Evolutionary conservation across 2,113 vertebrate genomes (phyloP).

Genomic region (Hippocampus mohnikei): DNA sequence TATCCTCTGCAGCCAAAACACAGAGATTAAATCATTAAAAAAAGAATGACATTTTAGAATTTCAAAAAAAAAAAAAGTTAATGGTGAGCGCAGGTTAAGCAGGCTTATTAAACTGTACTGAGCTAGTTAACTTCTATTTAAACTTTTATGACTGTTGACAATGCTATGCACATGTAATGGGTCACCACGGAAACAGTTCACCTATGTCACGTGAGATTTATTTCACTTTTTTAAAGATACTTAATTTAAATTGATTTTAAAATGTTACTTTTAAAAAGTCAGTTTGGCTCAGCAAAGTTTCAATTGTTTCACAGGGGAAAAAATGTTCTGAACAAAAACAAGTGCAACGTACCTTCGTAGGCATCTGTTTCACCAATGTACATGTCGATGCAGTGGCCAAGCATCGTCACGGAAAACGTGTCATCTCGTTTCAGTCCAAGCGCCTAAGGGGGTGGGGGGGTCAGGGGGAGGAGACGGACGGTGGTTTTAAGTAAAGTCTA

Average conservation of each 20-base stretch:
- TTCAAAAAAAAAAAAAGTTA: too few species aligned
- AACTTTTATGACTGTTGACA: too few species aligned
- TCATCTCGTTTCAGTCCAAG: constrained; percentile 96
- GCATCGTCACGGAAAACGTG: constrained; percentile 98
- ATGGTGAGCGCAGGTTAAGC: too few species aligned
- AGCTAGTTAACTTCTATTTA: too few species aligned
- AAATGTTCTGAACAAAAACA: neutral
- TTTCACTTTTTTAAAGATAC: neutral
- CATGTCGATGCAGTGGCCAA: constrained; percentile 98
- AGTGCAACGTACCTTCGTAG: constrained; percentile 82
- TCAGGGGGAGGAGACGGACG: too few species aligned
- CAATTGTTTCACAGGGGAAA: neutral
- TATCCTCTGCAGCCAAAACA: too few species aligned
- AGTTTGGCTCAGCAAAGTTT: neutral
- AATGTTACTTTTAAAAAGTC: neutral
- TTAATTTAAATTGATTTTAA: neutral
- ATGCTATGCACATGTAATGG: too few species aligned
- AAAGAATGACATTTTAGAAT: too few species aligned
- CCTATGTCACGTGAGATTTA: too few species aligned
- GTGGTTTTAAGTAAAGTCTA: neutral
- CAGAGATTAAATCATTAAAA: too few species aligned
- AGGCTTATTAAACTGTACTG: too few species aligned
- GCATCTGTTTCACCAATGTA: constrained; percentile 98
- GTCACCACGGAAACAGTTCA: too few species aligned
- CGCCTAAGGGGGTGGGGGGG: constrained; percentile 72